phyloP scores from a whole-genome alignment of 2,888 invertebrate species.

The Noctua janthe region DNA sequence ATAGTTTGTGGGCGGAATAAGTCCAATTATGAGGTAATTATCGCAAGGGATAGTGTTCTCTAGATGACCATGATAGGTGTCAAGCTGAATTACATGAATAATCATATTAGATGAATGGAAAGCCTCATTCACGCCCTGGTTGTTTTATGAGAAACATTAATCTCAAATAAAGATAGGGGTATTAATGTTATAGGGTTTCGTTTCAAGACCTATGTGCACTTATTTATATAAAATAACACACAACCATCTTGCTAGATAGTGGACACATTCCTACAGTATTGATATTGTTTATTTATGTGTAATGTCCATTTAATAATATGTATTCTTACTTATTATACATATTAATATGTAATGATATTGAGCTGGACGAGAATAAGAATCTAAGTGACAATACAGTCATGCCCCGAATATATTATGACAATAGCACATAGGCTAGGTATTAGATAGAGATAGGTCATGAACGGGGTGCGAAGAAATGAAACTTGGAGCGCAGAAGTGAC shows the following conservation, averaged over 20 bases:
- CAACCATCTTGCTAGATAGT: not conserved
- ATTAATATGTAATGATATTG: not conserved
- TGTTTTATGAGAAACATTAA: not conserved
- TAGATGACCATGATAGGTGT: constrained; percentile 5
- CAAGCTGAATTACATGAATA: constrained; percentile 26
- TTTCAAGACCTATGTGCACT: not conserved
- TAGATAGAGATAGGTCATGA: not conserved
- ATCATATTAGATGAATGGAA: constrained; percentile 10
- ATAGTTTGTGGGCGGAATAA: constrained; percentile 10
- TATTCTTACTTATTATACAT: not conserved
- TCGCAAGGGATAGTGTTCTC: constrained; percentile 4
- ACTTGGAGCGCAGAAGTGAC: constrained; percentile 22
- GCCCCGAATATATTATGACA: constrained; percentile 10
- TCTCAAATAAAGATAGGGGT: not conserved
- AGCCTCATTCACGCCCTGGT: not conserved
- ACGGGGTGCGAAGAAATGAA: constrained; percentile 26
- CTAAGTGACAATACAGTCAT: not conserved
- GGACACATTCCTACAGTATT: not conserved
- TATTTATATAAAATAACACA: constrained; percentile 2
- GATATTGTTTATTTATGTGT: constrained; percentile 1
- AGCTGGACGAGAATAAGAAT: constrained; percentile 2
- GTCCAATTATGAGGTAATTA: constrained; percentile 27
- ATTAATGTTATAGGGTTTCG: not conserved
- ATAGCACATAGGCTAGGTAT: not conserved
- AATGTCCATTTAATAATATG: not conserved